Percentiles rank a stretch among this genome's conserved stretches.
These are phyloP conservation scores for Amphiduros pacificus DNA, from an alignment of 2,888 invertebrate species.

Conservation along the genomic window DNA sequence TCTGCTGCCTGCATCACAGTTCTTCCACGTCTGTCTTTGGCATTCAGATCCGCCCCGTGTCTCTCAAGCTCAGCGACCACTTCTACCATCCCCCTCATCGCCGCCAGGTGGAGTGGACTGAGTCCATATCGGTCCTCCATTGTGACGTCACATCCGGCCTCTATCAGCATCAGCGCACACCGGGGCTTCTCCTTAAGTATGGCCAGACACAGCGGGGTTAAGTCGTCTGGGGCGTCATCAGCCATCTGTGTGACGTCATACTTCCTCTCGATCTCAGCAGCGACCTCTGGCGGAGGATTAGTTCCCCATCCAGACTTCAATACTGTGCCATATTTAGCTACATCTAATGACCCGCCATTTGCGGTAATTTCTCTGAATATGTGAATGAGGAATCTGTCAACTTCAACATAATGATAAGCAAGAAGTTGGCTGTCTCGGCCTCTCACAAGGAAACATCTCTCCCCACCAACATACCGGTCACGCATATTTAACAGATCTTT, in stretches of 20 bases:
- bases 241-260: neutral
- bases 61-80: too few relatives aligned
- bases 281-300: neutral
- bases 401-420: constrained; percentile 10
- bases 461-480: constrained; percentile 6
- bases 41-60: too few relatives aligned
- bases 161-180: neutral
- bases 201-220: neutral
- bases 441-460: constrained; percentile 5
- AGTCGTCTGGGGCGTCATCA: neutral
- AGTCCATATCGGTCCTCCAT: neutral
- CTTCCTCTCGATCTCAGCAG: neutral
- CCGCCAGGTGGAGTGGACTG: constrained; percentile 6
- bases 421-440: neutral
- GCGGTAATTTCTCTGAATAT: constrained; percentile 1
- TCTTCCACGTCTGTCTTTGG: too few relatives aligned
- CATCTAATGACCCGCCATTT: constrained; percentile 6
- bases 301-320: constrained; percentile 4
- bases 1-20: too few relatives aligned
- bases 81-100: too few relatives aligned
- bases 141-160: neutral
- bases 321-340: constrained; percentile 1
- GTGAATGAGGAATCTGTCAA: constrained; percentile 1
- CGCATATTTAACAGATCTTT: too few relatives aligned
- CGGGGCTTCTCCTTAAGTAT: neutral